Evolutionary conservation across 2,888 invertebrate genomes (phyloP), one percentile per base, ranked within the genome.

Genomic region (Cosmopolites sordidus): DNA sequence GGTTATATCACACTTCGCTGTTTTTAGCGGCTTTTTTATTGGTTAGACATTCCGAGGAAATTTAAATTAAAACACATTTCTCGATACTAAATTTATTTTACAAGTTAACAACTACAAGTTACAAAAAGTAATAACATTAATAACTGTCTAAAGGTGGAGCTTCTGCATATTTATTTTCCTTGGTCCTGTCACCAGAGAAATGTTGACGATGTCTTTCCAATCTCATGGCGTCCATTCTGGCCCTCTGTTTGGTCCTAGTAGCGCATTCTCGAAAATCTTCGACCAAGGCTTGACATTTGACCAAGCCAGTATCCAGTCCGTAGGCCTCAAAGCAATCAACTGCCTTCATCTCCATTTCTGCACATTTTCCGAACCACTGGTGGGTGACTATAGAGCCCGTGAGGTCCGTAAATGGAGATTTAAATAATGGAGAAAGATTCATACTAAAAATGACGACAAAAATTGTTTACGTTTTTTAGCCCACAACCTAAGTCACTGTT

Each of bases 301-400:
- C 66, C 29, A 73, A 62, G 0, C 85, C 87, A 37, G 78, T 76
- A n/a, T 83, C 80, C 8, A 82, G 63, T 1, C 91, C 92, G 60
- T 91, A 89, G 1, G 89, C 91, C 66, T 91, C 89, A 43, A 89
- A 66, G 65, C 91, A 92, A 60, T 91, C 87, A 75, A 87, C 80
- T 65, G 83, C 80, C 22, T 80, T 78, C 68, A 84, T 75, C 73
- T 91, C 90, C 61, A 86, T 74, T 51, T 79, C 76, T 29, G 80
- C 82, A 66, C 91, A 92, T 16, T 72, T 69, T 16, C 82, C 82
- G 64, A 80, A 74, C 65, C 79, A 74, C 69, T 88, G 88, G 62
- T 84, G 83, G 54, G 81, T 85, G 17, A 82, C 65, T 51, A 86
- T 47, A 15, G 79, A 77, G 58, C 83, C 84, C 29, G 84, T 84